phyloP scores from a whole-genome alignment of 2,113 vertebrate species.

The Actenoides hombroni region DNA sequence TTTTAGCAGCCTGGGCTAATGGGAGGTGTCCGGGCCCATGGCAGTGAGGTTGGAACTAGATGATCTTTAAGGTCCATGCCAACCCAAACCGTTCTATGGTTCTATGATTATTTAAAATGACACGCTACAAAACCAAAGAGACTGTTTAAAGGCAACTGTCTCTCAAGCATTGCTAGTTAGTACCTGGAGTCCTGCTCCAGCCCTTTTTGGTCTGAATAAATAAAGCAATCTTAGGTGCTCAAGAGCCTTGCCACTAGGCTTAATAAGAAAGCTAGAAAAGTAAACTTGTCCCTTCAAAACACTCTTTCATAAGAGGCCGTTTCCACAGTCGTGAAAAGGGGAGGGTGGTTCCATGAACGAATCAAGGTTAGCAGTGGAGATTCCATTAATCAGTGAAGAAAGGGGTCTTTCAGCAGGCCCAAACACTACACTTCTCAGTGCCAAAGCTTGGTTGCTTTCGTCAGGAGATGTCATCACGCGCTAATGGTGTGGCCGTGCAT shows the following conservation, averaged over 20 bases:
- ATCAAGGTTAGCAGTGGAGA: not conserved
- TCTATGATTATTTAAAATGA: not conserved
- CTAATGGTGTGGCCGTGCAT: not conserved
- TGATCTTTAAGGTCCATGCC: not conserved
- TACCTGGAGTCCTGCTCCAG: not conserved
- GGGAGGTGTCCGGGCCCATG: not conserved
- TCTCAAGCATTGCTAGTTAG: not conserved
- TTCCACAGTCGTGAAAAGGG: not conserved
- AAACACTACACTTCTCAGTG: fast-evolving
- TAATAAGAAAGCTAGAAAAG: not conserved
- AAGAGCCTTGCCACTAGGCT: not conserved
- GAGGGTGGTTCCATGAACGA: not conserved
- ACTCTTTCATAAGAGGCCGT: not conserved
- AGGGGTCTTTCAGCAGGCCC: not conserved
- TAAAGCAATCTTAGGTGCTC: not conserved
- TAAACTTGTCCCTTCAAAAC: conserved; percentile 24
- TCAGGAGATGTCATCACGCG: fast-evolving
- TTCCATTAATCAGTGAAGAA: not conserved
- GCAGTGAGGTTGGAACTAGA: not conserved
- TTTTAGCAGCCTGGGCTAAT: not conserved
- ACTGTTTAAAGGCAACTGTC: not conserved
- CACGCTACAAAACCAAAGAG: not conserved
- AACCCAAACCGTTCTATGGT: not conserved
- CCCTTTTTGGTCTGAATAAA: not conserved
- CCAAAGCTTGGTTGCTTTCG: not conserved